A percentile compares a stretch with the other conserved stretches of the same genome.
Conservation (phyloP, 2,888 invertebrate genomes). For the Yponomeuta plumbellus region DNA sequence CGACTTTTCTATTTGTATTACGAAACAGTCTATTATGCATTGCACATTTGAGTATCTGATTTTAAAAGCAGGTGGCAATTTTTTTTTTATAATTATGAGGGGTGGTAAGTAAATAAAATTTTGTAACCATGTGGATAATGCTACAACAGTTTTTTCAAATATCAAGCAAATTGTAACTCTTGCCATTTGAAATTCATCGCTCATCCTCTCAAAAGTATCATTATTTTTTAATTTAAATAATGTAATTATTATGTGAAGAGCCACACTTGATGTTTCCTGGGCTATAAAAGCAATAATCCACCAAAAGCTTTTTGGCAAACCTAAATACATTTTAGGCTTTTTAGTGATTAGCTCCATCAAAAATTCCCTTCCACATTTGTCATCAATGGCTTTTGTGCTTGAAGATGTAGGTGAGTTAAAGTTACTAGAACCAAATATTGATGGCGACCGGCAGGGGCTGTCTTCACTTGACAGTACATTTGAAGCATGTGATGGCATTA, state of each 20-base stretch:
- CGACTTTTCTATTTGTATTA: conserved; percentile 3
- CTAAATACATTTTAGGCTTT: conserved; percentile 9
- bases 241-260: conserved; percentile 1
- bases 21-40: conserved; percentile 1
- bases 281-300: not conserved
- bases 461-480: no score
- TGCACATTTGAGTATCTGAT: conserved; percentile 10
- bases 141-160: not conserved
- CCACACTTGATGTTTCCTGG: no score
- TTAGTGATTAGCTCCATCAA: not conserved
- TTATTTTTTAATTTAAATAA: conserved; percentile 8
- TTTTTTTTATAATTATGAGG: not conserved
- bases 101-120: no score
- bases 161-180: not conserved
- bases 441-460: no score
- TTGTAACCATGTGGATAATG: not conserved
- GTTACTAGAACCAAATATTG: no score
- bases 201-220: conserved; percentile 5
- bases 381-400: no score
- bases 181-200: conserved; percentile 3
- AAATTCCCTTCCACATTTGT: no score
- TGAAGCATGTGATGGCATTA: no score
- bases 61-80: conserved; percentile 2
- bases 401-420: no score
- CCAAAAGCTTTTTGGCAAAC: conserved; percentile 1